These are phyloP conservation scores for Leptopilina syphax DNA, from an alignment of 2,888 invertebrate genomes.

Conservation along the genomic window DNA sequence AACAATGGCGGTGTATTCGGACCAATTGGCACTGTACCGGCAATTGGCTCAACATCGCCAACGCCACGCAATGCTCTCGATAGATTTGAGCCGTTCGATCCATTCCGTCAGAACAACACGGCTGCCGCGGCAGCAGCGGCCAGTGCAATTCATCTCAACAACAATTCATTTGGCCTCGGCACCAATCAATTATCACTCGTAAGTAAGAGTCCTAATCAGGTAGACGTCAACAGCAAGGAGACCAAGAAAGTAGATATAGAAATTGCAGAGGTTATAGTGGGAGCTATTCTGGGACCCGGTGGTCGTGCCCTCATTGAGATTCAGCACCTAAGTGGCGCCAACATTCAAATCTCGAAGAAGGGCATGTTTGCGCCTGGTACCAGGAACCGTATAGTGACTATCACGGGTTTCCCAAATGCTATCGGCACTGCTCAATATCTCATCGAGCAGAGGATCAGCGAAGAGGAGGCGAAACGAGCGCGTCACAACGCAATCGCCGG, in stretches of 20 bases:
- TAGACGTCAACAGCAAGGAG: conserved; percentile 87
- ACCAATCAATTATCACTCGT: conserved; percentile 86
- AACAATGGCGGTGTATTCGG: conserved; percentile 86
- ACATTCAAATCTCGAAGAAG: conserved; percentile 99
- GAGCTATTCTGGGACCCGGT: conserved; percentile 97
- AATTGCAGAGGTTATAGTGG: conserved; percentile 97
- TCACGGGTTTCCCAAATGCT: conserved; percentile 92
- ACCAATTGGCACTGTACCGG: conserved; percentile 84
- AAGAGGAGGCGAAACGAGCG: conserved; percentile 96
- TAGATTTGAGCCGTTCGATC: conserved; percentile 86
- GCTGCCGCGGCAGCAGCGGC: conserved; percentile 71
- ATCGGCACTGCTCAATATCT: conserved; percentile 95
- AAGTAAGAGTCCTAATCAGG: conserved; percentile 90
- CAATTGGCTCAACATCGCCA: conserved; percentile 81
- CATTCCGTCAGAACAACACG: conserved; percentile 87
- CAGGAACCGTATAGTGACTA: conserved; percentile 97
- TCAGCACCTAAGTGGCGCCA: conserved; percentile 97
- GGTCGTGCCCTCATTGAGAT: conserved; percentile 98
- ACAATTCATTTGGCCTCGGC: conserved; percentile 92
- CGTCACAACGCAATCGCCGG: conserved; percentile 90
- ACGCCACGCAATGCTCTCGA: conserved; percentile 84
- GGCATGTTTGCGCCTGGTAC: conserved; percentile 98
- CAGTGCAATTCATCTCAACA: conserved; percentile 89
- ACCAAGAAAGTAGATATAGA: conserved; percentile 91
- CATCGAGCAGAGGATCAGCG: conserved; percentile 97